Conservation (phyloP, 2,113 vertebrate species). For the Muntiacus reevesi region DNA sequence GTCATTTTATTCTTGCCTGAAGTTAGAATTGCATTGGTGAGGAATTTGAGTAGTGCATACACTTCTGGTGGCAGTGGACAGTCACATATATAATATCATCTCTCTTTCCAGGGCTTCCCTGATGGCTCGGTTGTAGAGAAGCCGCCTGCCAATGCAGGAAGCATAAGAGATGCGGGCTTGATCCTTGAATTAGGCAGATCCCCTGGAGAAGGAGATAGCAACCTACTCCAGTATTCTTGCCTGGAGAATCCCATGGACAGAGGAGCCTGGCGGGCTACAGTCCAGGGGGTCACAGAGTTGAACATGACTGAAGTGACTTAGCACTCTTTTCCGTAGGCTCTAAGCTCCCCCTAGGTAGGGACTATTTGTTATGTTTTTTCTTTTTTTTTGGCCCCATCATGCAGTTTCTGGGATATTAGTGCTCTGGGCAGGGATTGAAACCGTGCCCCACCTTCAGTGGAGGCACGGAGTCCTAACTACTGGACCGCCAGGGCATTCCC, state of each 20-base stretch:
- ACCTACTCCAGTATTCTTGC: neutral
- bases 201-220: neutral
- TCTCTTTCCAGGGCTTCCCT: neutral
- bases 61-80: neutral
- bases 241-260: neutral
- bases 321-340: neutral
- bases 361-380: neutral
- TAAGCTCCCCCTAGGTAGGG: neutral
- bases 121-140: neutral
- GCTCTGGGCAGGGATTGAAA: neutral
- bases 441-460: neutral
- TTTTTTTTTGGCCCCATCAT: neutral
- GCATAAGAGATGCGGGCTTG: neutral
- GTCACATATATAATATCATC: neutral
- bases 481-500: neutral
- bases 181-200: neutral
- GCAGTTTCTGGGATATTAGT: neutral
- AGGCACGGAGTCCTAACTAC: neutral
- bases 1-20: neutral
- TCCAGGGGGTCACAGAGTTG: neutral
- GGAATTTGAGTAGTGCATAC: neutral
- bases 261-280: neutral
- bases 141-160: neutral
- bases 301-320: neutral
- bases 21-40: neutral